Evolutionary conservation across 2,797 vertebrate species (phyloP).

Genomic region (Chanos chanos): DNA sequence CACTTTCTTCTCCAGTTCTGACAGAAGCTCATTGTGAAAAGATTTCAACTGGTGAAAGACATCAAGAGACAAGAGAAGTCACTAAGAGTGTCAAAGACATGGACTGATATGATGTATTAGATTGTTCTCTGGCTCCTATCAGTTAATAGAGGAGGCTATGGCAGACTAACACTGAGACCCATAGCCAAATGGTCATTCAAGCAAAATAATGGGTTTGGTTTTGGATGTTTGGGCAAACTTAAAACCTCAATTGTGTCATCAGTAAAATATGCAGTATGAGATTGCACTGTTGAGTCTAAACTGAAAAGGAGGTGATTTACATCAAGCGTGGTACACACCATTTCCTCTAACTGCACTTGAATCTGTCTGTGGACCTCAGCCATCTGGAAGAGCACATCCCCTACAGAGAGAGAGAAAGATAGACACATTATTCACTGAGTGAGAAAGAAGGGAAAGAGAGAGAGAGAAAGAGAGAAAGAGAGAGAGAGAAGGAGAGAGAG

Average conservation of each 20-base stretch:
- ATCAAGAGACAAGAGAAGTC: background rate
- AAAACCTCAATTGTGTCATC: no score
- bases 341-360: slow-evolving; percentile 97
- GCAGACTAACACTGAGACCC: no score
- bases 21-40: slow-evolving; percentile 95
- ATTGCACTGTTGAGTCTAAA: background rate
- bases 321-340: slow-evolving; percentile 77
- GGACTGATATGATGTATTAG: no score
- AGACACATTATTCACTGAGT: slow-evolving; percentile 5
- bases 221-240: no score
- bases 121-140: no score
- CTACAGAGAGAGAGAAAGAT: slow-evolving; percentile 66
- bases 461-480: slow-evolving; percentile 9
- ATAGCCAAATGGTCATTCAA: no score
- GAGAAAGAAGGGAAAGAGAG: slow-evolving; percentile 23
- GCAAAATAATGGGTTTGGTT: no score
- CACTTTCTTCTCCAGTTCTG: slow-evolving; percentile 97
- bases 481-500: background rate
- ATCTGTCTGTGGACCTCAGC: slow-evolving; percentile 99
- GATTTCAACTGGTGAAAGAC: slow-evolving; percentile 82
- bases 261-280: background rate
- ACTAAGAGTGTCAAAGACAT: background rate
- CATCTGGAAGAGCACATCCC: slow-evolving; percentile 99
- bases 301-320: background rate
- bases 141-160: no score